Evolutionary conservation across 2,113 vertebrate genomes (phyloP).

Genomic region (Callipepla californica): DNA sequence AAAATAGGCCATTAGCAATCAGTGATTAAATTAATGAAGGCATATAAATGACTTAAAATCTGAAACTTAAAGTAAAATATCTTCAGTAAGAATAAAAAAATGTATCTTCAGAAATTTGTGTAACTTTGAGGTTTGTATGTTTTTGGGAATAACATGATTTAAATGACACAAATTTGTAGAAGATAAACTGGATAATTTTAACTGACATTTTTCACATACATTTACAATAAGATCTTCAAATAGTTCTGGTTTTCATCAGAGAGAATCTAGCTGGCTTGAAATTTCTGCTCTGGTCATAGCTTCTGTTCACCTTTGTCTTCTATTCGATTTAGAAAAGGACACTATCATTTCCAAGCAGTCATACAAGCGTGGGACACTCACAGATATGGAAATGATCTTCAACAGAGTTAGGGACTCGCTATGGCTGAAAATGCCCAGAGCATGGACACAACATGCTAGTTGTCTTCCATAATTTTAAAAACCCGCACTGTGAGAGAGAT

Average conservation of each 20-base stretch:
- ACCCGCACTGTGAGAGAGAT: neutral
- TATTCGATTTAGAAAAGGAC: rapidly evolving
- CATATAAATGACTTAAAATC: neutral
- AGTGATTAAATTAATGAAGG: neutral
- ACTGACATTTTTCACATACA: neutral
- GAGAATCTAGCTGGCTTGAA: neutral
- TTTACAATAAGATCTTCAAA: neutral
- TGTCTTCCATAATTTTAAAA: neutral
- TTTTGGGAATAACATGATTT: neutral
- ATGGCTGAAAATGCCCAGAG: neutral
- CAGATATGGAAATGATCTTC: neutral
- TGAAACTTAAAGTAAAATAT: neutral
- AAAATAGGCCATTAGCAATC: neutral
- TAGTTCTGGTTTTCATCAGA: neutral
- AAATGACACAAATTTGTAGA: neutral
- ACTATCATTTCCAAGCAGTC: neutral
- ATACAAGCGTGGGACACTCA: neutral
- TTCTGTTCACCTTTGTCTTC: neutral
- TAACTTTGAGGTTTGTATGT: neutral
- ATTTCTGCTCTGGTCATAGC: rapidly evolving
- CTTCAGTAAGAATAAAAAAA: neutral
- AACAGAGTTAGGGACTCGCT: neutral
- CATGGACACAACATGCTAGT: neutral
- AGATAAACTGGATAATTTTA: neutral
- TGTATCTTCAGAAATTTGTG: neutral